Evolutionary conservation across 2,888 invertebrate species (phyloP).

Genomic region (Gymnosoma rotundatum): DNA sequence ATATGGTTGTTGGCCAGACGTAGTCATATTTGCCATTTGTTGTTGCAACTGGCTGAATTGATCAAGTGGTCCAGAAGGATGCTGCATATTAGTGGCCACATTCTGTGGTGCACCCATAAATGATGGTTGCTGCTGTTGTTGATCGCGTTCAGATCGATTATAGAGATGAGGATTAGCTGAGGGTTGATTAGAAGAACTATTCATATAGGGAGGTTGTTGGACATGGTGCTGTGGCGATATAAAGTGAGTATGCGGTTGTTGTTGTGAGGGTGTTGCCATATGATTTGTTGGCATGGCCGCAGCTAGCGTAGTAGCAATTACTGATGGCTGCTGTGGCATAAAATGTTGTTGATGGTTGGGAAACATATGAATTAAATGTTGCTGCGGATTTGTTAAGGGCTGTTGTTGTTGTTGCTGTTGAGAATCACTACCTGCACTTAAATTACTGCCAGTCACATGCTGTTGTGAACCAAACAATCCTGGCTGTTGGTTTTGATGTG

Average conservation of each 20-base stretch:
- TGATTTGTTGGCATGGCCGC: constrained; percentile 65
- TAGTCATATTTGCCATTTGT: constrained; percentile 78
- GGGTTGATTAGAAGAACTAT: constrained; percentile 51
- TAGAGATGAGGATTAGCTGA: constrained; percentile 51
- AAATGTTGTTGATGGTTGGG: constrained; percentile 64
- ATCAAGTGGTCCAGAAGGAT: constrained; percentile 62
- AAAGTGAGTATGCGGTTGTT: constrained; percentile 68
- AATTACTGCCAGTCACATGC: constrained; percentile 60
- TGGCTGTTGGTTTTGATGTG: constrained; percentile 68
- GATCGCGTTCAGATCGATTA: constrained; percentile 43
- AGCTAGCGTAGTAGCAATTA: constrained; percentile 49
- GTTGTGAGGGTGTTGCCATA: constrained; percentile 21
- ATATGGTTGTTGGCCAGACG: constrained; percentile 74
- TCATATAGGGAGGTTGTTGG: constrained; percentile 55
- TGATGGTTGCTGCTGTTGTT: constrained; percentile 45
- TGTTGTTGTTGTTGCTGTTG: constrained; percentile 72
- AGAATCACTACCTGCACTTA: constrained; percentile 61
- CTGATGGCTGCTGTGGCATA: constrained; percentile 38
- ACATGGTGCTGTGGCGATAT: constrained; percentile 72
- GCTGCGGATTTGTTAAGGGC: constrained; percentile 72
- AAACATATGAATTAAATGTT: constrained; percentile 71
- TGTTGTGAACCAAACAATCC: constrained; percentile 69
- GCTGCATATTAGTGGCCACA: constrained; percentile 32
- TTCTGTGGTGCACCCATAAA: constrained; percentile 41
- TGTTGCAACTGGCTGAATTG: constrained; percentile 78